phyloP scores from a whole-genome alignment of 1,140 invertebrate species.

The Solenopsis fugax region DNA sequence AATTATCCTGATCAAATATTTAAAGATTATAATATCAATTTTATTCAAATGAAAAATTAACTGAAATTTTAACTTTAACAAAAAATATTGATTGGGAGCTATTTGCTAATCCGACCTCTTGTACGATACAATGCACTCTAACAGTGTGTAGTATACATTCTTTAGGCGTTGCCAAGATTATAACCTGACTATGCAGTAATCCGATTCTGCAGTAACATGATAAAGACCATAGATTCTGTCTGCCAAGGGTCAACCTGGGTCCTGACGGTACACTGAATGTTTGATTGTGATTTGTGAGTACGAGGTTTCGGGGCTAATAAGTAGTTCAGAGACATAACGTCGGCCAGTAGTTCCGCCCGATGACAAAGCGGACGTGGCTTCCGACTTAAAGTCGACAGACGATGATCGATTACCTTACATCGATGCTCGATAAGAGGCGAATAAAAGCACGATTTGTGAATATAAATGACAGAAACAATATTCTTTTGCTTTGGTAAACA shows the following conservation, averaged over 20 bases:
- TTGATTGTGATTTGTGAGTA: constrained; percentile 51
- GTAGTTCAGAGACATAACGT: neutral
- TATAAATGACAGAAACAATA: neutral
- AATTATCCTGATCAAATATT: neutral
- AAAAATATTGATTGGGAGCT: neutral
- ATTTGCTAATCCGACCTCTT: neutral
- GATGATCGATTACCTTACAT: constrained; percentile 28
- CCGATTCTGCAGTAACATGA: neutral
- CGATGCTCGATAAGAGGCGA: neutral
- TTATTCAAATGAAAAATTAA: neutral
- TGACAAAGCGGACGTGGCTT: constrained; percentile 39
- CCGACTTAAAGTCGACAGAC: constrained; percentile 14
- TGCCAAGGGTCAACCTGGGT: neutral
- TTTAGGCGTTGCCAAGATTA: constrained; percentile 14
- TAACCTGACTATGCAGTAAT: neutral
- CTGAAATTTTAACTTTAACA: neutral
- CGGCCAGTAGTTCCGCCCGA: constrained; percentile 18
- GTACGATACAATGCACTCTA: neutral
- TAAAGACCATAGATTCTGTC: constrained; percentile 18
- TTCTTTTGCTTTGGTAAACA: neutral
- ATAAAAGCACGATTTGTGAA: constrained; percentile 5
- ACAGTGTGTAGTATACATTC: neutral
- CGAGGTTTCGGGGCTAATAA: constrained; percentile 37
- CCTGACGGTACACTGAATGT: neutral
- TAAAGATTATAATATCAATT: neutral